A percentile compares a stretch with the other conserved stretches of the same genome.
Conservation (phyloP, 2,113 vertebrate genomes). For the Petromus typicus region DNA sequence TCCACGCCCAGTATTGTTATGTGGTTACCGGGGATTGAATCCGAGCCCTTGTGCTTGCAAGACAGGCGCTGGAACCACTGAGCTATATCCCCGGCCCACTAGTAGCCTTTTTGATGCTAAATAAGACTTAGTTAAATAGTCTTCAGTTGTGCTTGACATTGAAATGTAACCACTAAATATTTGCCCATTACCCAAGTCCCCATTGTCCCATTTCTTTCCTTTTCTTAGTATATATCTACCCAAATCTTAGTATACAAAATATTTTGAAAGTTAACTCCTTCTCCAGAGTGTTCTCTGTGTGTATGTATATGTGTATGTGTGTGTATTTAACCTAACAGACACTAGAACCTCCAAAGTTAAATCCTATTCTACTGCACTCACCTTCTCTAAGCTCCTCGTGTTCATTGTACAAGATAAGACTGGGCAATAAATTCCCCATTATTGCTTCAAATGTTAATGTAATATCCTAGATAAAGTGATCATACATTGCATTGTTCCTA, state of each 20-base stretch:
- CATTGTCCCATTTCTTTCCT: neutral
- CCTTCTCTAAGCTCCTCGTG: neutral
- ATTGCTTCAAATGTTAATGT: neutral
- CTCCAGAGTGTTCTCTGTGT: neutral
- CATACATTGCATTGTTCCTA: neutral
- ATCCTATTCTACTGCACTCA: neutral
- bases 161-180: neutral
- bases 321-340: neutral
- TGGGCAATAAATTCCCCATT: neutral
- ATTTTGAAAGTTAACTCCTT: neutral
- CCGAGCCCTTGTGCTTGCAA: too few species aligned
- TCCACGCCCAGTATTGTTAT: too few species aligned
- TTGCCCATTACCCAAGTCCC: neutral
- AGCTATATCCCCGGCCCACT: too few species aligned
- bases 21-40: too few species aligned
- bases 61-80: too few species aligned
- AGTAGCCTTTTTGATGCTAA: neutral
- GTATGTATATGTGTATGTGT: neutral
- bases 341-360: neutral
- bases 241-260: neutral
- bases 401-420: neutral
- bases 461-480: neutral
- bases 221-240: neutral
- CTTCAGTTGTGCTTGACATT: neutral
- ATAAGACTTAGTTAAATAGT: neutral